Base-by-base conservation (phyloP, 2,888 invertebrate genomes). In the Clivina fossor region DNA sequence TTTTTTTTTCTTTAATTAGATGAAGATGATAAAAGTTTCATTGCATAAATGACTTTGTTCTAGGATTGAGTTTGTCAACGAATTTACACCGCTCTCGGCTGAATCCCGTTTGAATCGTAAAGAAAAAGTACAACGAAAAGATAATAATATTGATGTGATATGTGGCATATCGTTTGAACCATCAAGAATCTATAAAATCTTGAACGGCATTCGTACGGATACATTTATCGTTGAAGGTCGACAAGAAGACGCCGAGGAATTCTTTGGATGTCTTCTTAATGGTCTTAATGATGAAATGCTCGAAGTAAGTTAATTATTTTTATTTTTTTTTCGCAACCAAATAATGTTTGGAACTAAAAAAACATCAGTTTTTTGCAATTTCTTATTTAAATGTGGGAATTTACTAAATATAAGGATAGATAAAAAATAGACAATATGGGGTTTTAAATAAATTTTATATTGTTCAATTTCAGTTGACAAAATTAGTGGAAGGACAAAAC, bases 221-320 rank as follows among this genome's bases (percentile, higher is more conserved):
- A 74, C 75, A n/a, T 81, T 82, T 63, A 80, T 85, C 35, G 86
- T 90, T 48, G 92, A 93, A 71, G 96, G 94, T 0, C 80, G 92
- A 15, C 97, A 97, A 73, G 96, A 97, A 71, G 97, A 98, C 75
- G 97, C 97, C 0, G 97, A 98, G 73, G 97, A 98, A 72, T 96
- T 97, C 75, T 80, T 97, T 1, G 90, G 93, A 4, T 93, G 90
- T 71, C 80, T 97, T 59, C 80, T 98, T 18, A 97, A 96, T 75
- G 91, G 91, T 19, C 82, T 97, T 53, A 95, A 96, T 69, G 97
- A 97, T 73, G 97, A 98, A 78, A 95, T 97, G 93, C 80, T 93
- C 2, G 92, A 93, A 80, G 89, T 91, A 66, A 69, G 72, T 56
- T 57, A 19, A 19, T 28, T 28, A 1, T 16, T 16, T 44, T 30